These are phyloP conservation scores for Alces alces DNA, from an alignment of 2,113 vertebrate species.

Conservation along the genomic window DNA sequence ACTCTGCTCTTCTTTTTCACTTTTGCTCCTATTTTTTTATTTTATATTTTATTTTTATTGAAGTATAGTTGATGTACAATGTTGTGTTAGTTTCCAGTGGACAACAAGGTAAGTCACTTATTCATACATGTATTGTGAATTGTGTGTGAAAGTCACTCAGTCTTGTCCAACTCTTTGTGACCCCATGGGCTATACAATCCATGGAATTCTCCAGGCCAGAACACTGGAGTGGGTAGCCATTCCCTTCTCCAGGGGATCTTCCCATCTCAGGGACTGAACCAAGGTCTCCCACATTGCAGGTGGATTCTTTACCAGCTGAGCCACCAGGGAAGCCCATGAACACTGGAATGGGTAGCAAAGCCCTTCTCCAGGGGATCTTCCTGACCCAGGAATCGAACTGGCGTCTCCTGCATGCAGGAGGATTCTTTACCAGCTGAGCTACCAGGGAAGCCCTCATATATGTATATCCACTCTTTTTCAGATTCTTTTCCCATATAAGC, in stretches of 20 bases:
- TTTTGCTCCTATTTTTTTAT: not conserved
- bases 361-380: not conserved
- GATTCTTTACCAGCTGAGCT: not conserved
- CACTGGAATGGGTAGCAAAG: not conserved
- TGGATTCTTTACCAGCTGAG: no score
- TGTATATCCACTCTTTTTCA: not conserved
- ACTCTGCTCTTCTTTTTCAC: not conserved
- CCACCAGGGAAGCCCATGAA: not conserved
- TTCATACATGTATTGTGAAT: not conserved
- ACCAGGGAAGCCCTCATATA: not conserved
- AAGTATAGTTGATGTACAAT: not conserved
- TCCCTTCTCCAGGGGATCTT: not conserved
- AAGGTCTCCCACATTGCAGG: no score
- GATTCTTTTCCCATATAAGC: not conserved
- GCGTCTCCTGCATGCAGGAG: not conserved
- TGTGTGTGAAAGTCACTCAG: not conserved
- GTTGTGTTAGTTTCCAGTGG: not conserved
- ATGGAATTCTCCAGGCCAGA: not conserved
- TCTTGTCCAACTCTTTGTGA: not conserved
- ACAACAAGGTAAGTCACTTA: not conserved
- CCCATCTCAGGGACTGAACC: not conserved
- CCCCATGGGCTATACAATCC: not conserved
- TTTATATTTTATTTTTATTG: not conserved
- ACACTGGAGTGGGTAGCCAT: not conserved
- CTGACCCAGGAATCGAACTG: not conserved